Evolutionary conservation across 2,797 vertebrate species (phyloP).

Genomic region (Enteromius trimaculatus): DNA sequence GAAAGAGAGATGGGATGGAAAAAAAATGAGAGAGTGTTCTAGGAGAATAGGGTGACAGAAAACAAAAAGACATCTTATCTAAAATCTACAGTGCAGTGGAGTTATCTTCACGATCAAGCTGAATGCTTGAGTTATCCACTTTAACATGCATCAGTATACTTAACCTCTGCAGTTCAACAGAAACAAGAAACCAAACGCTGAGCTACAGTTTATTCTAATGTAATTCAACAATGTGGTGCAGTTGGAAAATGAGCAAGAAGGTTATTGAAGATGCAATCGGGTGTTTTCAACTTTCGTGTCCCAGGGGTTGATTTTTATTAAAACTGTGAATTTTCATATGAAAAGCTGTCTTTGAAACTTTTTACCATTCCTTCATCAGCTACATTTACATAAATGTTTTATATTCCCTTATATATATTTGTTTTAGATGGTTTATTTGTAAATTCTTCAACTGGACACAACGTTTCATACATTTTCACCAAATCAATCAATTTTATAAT

Average conservation of each 20-base stretch:
- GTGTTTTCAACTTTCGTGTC: background rate
- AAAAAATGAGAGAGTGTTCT: background rate
- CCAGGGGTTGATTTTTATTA: conserved; percentile 9
- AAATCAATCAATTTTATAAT: background rate
- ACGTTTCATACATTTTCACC: background rate
- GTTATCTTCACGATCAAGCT: background rate
- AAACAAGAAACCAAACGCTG: conserved; percentile 17
- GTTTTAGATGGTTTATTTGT: background rate
- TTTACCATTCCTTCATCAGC: background rate
- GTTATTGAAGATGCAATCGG: background rate
- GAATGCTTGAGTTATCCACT: background rate
- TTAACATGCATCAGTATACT: conserved; percentile 16
- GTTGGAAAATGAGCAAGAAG: conserved; percentile 7
- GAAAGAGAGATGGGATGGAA: conserved; percentile 27
- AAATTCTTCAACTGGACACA: background rate
- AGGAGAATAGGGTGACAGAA: background rate
- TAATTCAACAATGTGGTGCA: background rate
- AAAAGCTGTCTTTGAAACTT: background rate
- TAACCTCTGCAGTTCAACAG: conserved; percentile 26
- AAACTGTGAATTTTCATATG: background rate
- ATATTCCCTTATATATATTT: background rate
- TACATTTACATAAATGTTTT: background rate
- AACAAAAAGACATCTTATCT: background rate
- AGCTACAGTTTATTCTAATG: background rate
- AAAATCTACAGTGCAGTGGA: background rate